A percentile compares a stretch with the other conserved stretches of the same genome.
These are phyloP conservation scores for Dryobota labecula DNA, from an alignment of 2,888 invertebrate genomes.

Conservation along the genomic window DNA sequence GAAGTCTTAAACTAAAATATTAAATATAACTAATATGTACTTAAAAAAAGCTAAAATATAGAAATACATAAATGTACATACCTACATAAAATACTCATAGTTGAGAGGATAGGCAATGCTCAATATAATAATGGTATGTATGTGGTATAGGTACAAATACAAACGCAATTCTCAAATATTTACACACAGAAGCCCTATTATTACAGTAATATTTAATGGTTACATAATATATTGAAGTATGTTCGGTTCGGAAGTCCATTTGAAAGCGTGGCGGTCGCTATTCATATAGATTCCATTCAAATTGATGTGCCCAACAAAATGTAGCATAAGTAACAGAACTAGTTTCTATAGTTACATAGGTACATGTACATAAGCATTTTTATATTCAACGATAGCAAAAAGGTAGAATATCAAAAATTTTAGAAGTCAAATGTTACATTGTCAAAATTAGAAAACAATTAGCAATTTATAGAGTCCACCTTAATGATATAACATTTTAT, in stretches of 20 bases:
- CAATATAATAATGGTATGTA: too few relatives aligned
- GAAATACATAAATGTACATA: too few relatives aligned
- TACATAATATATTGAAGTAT: not conserved
- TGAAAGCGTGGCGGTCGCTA: slow-evolving; percentile 24
- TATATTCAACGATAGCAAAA: not conserved
- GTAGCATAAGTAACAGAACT: not conserved
- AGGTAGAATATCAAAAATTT: not conserved
- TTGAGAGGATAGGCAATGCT: too few relatives aligned
- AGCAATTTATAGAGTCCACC: too few relatives aligned
- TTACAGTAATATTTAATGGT: slow-evolving; percentile 18
- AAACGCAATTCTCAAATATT: slow-evolving; percentile 23
- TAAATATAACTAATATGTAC: too few relatives aligned
- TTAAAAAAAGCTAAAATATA: too few relatives aligned
- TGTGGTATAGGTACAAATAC: not conserved
- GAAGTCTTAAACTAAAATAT: too few relatives aligned
- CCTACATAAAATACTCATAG: too few relatives aligned
- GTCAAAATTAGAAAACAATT: not conserved
- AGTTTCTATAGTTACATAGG: not conserved
- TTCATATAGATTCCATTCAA: slow-evolving; percentile 36
- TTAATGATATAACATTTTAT: not conserved
- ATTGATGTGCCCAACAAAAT: slow-evolving; percentile 11
- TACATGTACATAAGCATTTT: not conserved
- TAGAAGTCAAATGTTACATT: too few relatives aligned
- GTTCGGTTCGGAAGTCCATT: slow-evolving; percentile 8
- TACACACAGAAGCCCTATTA: not conserved